Evolutionary conservation across 1,140 invertebrate species (phyloP).

Genomic region (Tetramorium alpestre): DNA sequence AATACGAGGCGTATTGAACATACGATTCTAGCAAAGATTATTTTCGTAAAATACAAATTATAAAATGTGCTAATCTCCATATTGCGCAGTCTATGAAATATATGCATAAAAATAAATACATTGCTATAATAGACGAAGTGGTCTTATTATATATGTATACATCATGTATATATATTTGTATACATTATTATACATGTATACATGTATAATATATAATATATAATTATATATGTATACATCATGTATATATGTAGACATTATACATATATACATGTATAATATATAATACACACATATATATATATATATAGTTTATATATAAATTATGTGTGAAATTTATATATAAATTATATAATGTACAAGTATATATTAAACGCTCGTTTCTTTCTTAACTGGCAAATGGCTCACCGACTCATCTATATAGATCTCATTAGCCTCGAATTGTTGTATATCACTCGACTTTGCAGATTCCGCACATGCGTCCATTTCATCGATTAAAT

Average conservation of each 20-base stretch:
- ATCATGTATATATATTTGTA: neutral
- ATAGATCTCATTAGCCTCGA: slow-evolving; percentile 67
- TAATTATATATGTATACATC: neutral
- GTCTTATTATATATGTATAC: neutral
- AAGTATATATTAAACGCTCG: slow-evolving; percentile 78
- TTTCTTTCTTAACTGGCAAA: slow-evolving; percentile 80
- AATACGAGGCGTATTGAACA: neutral
- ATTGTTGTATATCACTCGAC: slow-evolving; percentile 52
- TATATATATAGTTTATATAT: neutral
- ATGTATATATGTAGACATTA: neutral
- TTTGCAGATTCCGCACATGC: slow-evolving; percentile 68
- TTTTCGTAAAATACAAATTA: slow-evolving; percentile 1
- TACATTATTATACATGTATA: too few relatives aligned
- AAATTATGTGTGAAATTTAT: neutral
- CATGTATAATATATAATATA: neutral
- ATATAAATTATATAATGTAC: neutral
- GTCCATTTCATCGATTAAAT: slow-evolving; percentile 63
- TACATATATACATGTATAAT: too few relatives aligned
- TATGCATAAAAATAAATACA: slow-evolving; percentile 20
- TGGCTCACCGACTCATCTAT: slow-evolving; percentile 61
- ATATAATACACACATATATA: neutral
- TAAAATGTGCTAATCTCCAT: neutral
- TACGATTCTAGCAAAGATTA: neutral
- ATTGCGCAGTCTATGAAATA: slow-evolving; percentile 6
- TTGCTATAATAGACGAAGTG: neutral